A percentile compares a stretch with the other conserved stretches of the same genome.
These are phyloP conservation scores for Zeus faber DNA, from an alignment of 2,113 vertebrate species.

Conservation along the genomic window DNA sequence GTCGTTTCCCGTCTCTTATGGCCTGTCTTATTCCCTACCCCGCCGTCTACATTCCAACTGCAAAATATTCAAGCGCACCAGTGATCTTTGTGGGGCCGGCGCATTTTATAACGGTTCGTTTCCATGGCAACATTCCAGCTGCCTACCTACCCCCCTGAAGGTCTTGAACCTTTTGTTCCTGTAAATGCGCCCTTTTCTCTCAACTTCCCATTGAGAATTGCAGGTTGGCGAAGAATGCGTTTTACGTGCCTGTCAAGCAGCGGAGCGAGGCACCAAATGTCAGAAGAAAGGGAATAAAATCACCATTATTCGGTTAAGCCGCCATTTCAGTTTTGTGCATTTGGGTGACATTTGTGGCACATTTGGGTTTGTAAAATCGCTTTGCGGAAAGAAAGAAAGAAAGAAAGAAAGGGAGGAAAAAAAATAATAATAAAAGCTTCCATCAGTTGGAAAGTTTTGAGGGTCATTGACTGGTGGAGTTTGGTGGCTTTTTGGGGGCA, in stretches of 20 bases:
- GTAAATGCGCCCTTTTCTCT: slow-evolving; percentile 18
- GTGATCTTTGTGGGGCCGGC: slow-evolving; percentile 42
- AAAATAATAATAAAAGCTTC: no score
- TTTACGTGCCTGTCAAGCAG: no score
- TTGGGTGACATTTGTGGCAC: not conserved
- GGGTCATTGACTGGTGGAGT: not conserved
- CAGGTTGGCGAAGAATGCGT: not conserved
- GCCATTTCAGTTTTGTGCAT: not conserved
- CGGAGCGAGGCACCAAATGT: not conserved
- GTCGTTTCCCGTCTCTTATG: slow-evolving; percentile 27
- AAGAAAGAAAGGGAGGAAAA: no score
- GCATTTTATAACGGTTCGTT: slow-evolving; percentile 35
- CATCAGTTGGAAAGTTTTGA: not conserved
- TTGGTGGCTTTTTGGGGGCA: slow-evolving; percentile 8
- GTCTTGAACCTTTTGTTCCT: not conserved
- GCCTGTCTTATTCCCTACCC: slow-evolving; percentile 37
- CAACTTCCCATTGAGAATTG: not conserved
- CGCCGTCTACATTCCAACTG: slow-evolving; percentile 27
- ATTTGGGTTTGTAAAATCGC: not conserved
- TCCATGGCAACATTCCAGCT: slow-evolving; percentile 40
- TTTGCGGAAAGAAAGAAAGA: no score
- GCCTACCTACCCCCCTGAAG: slow-evolving; percentile 28
- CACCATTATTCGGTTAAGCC: no score
- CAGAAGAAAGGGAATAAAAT: not conserved
- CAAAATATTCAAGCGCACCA: no score